Base-by-base conservation (phyloP, 2,888 invertebrate species). In the Eilema griseolum region DNA sequence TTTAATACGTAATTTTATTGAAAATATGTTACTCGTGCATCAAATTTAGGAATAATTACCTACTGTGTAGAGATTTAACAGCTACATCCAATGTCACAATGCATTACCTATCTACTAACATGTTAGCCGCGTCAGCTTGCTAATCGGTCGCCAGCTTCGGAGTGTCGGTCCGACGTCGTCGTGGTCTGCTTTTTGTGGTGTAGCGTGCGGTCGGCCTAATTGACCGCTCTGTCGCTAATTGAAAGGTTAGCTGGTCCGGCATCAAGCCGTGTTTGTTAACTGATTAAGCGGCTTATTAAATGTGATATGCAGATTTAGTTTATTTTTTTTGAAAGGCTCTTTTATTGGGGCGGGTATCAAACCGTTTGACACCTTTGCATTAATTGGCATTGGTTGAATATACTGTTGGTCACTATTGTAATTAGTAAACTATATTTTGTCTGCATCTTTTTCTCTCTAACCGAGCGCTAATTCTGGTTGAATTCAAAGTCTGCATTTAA, bases 141-240 rank as follows among this genome's bases (percentile, higher is more conserved):
- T 81, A 81, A 77, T 81, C 71, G 74, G 67, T 73, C 56, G 69
- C 76, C 78, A 78, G 78, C 74, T 72, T 72, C 61, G 74, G 76
- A 78, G 76, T 80, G 73, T 72, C 65, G 64, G 46, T 62, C 70
- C 65, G 57, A 31, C 41, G 63, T 67, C 70, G 75, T 67, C 76
- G 67, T 66, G 69, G 70, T 75, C 76, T 71, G 84, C 83, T 89
- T 89, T 89, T 89, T 90, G 89, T 84, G 86, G 86, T 84, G 75
- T 82, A 80, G 86, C 88, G 87, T 89, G 89, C 84, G 89, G 89
- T 83, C 76, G 71, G 78, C 85, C 89, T 93, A 93, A 93, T 92
- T 91, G 90, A 85, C 83, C 81, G 85, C 84, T 88, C 86, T 83
- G 86, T 88, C 87, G 86, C 90, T 93, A 93, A 93, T 92, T 93